Evolutionary conservation across 1,140 invertebrate genomes (phyloP).

Genomic region (Atta texana): DNA sequence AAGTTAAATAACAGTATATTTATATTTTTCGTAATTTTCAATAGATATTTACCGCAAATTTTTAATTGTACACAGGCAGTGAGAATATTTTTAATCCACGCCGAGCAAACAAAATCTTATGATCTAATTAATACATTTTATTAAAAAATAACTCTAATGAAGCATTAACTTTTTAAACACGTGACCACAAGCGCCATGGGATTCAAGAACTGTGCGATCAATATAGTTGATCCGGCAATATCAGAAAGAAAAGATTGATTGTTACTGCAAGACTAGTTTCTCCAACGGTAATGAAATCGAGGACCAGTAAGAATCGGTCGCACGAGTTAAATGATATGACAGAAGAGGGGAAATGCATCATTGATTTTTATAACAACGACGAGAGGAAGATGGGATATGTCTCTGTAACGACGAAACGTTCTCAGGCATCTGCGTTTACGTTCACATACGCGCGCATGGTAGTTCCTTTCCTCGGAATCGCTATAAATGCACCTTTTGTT

Average conservation of each 20-base stretch:
- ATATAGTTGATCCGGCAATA: not conserved
- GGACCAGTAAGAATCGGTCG: conserved; percentile 76
- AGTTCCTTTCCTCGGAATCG: conserved; percentile 2
- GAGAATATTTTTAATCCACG: not conserved
- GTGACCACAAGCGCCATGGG: not conserved
- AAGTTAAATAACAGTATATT: not conserved
- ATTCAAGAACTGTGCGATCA: not conserved
- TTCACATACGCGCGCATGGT: not conserved
- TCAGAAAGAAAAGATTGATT: conserved; percentile 33
- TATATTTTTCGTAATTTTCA: not conserved
- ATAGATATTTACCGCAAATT: not conserved
- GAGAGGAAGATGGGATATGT: not conserved
- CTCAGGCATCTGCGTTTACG: not conserved
- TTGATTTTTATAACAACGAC: conserved; percentile 66
- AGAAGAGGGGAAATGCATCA: conserved; percentile 23
- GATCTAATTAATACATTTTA: conserved; percentile 7
- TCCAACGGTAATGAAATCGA: conserved; percentile 78
- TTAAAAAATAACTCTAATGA: conserved; percentile 13
- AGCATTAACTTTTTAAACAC: not conserved
- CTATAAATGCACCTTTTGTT: conserved; percentile 66
- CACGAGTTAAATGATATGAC: conserved; percentile 75
- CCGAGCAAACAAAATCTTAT: not conserved
- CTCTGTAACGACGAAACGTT: conserved; percentile 17
- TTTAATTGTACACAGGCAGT: not conserved
- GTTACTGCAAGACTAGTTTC: conserved; percentile 70